These are phyloP conservation scores for Pontoporia blainvillei DNA, from an alignment of 2,113 vertebrate species.

Conservation along the genomic window DNA sequence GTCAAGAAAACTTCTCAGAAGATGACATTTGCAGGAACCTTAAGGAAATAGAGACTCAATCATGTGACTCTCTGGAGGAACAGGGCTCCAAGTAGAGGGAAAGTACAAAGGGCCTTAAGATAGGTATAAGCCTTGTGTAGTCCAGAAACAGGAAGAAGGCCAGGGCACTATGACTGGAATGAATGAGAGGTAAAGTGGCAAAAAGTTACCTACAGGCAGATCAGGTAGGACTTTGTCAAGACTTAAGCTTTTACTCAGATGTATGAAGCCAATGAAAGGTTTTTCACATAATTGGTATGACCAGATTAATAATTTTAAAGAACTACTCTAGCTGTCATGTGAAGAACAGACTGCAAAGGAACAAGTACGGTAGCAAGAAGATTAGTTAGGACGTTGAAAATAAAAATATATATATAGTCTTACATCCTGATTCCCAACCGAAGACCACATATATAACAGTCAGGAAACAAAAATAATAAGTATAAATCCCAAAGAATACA, in stretches of 20 bases:
- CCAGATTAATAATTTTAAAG: not conserved
- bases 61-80: not conserved
- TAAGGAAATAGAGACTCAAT: not conserved
- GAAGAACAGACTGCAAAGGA: not conserved
- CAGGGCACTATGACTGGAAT: not conserved
- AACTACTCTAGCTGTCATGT: not conserved
- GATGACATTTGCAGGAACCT: not conserved
- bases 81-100: not conserved
- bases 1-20: not conserved
- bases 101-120: not conserved
- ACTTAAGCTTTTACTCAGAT: conserved; percentile 11
- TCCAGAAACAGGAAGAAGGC: not conserved
- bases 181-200: not conserved
- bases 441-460: not conserved
- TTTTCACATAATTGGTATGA: not conserved
- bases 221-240: not conserved
- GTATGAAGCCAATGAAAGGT: not conserved
- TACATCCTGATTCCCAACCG: not conserved
- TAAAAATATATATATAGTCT: not conserved
- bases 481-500: not conserved
- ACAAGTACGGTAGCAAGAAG: not conserved
- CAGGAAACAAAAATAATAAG: conserved; percentile 11
- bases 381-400: not conserved
- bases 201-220: not conserved
- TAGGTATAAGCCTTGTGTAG: not conserved